phyloP scores from a whole-genome alignment of 2,113 vertebrate genomes.

The Heliornis fulica region DNA sequence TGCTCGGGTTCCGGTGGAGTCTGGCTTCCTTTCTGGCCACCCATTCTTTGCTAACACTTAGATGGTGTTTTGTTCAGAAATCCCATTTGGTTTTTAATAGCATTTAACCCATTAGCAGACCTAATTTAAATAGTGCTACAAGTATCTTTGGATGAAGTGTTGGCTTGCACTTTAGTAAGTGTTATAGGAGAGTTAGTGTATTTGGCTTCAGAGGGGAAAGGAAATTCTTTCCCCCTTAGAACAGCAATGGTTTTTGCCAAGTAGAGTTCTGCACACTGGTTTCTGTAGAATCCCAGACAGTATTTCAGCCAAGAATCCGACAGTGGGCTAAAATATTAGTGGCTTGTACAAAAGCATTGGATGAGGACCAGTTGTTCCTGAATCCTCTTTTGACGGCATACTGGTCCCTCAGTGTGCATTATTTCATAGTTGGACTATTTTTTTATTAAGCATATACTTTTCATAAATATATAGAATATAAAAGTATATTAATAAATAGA shows the following conservation, averaged over 20 bases:
- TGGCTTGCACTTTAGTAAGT: not conserved
- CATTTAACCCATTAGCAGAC: not conserved
- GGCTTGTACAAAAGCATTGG: not conserved
- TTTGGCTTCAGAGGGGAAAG: not conserved
- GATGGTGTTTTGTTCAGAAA: not conserved
- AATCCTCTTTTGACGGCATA: not conserved
- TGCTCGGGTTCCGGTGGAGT: not conserved
- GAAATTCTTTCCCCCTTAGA: slow-evolving; percentile 50
- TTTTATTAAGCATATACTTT: not conserved
- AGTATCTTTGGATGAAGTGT: not conserved
- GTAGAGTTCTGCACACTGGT: not conserved
- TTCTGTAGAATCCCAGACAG: not conserved
- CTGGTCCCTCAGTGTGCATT: not conserved
- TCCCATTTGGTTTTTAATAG: not conserved
- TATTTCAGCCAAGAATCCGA: slow-evolving; percentile 15
- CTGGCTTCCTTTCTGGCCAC: not conserved
- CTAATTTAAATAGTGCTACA: not conserved
- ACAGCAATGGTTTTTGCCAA: slow-evolving; percentile 25
- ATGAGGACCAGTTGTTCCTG: not conserved
- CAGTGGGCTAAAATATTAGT: not conserved
- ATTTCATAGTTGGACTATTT: not conserved
- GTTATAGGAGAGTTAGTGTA: not conserved
- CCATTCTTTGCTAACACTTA: not conserved
- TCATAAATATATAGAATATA: too few relatives aligned
- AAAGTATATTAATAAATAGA: not conserved